These are phyloP conservation scores for Cyclina sinensis DNA, from an alignment of 1,140 invertebrate genomes.

Conservation along the genomic window DNA sequence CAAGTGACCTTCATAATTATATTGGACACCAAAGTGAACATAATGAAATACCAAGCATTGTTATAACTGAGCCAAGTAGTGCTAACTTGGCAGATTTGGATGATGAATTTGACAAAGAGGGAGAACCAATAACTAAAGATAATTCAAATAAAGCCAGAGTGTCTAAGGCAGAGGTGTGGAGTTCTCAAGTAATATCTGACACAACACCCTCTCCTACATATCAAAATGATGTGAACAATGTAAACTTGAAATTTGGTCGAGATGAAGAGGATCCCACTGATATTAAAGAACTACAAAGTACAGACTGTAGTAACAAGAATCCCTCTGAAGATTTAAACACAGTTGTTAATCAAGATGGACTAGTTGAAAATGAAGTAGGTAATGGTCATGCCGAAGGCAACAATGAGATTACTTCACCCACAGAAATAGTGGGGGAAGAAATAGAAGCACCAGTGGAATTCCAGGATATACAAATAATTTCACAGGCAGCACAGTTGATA, in stretches of 20 bases:
- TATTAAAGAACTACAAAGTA: background rate
- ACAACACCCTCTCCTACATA: background rate
- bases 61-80: conserved; percentile 17
- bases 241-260: background rate
- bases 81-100: background rate
- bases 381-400: background rate
- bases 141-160: background rate
- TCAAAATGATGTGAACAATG: background rate
- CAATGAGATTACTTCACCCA: background rate
- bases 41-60: conserved; percentile 4
- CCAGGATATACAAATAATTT: background rate
- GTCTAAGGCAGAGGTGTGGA: background rate
- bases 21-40: background rate
- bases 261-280: background rate
- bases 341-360: background rate
- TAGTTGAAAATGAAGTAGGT: background rate
- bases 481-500: background rate
- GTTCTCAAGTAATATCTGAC: background rate
- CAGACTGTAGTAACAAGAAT: background rate
- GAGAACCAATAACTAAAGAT: background rate
- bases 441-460: background rate
- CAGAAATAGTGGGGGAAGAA: background rate
- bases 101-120: background rate
- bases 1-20: background rate
- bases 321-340: background rate